Conservation (phyloP, 1,140 invertebrate genomes). For the Rhynchophorus ferrugineus region DNA sequence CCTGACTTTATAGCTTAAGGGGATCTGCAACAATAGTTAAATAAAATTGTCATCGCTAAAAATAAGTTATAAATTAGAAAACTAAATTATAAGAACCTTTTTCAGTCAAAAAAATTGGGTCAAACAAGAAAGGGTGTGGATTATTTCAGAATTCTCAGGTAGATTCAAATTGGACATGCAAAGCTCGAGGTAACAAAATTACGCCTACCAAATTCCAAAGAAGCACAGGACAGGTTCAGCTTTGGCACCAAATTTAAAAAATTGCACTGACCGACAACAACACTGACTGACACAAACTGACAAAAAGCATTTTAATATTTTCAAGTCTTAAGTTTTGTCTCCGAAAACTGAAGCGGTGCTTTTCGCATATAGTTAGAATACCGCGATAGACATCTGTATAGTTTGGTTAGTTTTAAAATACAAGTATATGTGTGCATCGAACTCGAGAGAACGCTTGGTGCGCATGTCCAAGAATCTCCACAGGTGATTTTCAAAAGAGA, state of each 20-base stretch:
- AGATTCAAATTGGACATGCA: conserved; percentile 7
- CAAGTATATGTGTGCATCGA: conserved; percentile 26
- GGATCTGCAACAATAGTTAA: conserved; percentile 9
- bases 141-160: no score
- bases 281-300: background rate
- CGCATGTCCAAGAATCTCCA: conserved; percentile 21
- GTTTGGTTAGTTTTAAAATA: conserved; percentile 16
- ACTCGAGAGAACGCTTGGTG: conserved; percentile 12
- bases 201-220: conserved; percentile 32
- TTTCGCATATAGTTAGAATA: conserved; percentile 1
- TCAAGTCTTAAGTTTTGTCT: conserved; percentile 1
- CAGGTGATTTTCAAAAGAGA: conserved; percentile 25
- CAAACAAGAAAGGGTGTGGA: background rate
- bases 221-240: conserved; percentile 11
- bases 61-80: conserved; percentile 20
- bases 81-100: background rate
- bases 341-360: background rate
- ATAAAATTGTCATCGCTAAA: conserved; percentile 24
- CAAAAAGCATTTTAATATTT: conserved; percentile 8
- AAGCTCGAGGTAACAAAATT: conserved; percentile 15
- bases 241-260: background rate
- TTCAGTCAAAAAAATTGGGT: conserved; percentile 9
- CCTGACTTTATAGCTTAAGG: conserved; percentile 1
- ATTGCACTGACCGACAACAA: background rate
- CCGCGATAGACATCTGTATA: conserved; percentile 13